Evolutionary conservation across 2,888 invertebrate species (phyloP), one percentile per base, ranked within the genome.

Genomic region (Dyspetes luteomarginatus): DNA sequence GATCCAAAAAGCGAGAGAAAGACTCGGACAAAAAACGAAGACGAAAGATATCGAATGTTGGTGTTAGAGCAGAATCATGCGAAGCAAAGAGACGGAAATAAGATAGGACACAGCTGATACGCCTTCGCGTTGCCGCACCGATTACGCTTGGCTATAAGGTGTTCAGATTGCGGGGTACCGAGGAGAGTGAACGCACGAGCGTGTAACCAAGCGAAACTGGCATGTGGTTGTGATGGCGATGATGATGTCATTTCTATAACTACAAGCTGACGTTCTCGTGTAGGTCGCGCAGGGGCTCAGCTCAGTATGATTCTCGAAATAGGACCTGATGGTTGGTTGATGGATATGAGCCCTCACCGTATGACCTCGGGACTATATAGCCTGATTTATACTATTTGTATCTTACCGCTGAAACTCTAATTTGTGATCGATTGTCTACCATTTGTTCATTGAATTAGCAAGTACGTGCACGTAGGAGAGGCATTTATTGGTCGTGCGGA

Each of bases 31-130:
- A 50, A 56, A 62, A 56, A 64, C 36, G 24, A 68, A 64, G 58
- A 17, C 22, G 67, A 67, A 65, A 68, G 41, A 52, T n/a, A 9
- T 67, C 24, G 28, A 80, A 67, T 43, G 71, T 74, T 56, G 72
- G 60, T 9, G 43, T 41, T 69, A n/a, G n/a, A n/a, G n/a, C n/a
- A n/a, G n/a, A n/a, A n/a, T n/a, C n/a, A n/a, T n/a, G 26, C 19
- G 24, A 62, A 64, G 45, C 26, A 58, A 72, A 72, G 62, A 87
- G 88, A 88, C 87, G 88, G 88, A 89, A 90, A 91, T 91, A 90
- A 91, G 90, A 91, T 91, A 90, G 88, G 89, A 87, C 87, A 86
- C 89, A 86, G 88, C 90, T 89, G 91, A 91, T 91, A 91, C 89
- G 90, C 90, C 90, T 85, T 83, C 88, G 87, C 87, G 86, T 83